phyloP scores from a whole-genome alignment of 2,113 vertebrate species.

The Lepus timidus region DNA sequence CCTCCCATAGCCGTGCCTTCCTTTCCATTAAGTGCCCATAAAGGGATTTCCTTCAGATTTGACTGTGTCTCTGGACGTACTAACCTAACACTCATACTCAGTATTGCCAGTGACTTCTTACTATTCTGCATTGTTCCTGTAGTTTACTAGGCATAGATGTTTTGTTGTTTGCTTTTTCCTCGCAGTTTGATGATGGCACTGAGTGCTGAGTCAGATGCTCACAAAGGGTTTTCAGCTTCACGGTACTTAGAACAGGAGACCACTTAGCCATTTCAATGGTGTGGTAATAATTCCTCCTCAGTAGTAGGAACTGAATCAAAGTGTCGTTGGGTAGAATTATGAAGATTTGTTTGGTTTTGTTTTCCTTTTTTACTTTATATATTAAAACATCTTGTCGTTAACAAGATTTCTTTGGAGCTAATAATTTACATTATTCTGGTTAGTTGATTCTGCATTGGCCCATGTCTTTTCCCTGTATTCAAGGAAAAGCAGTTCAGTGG shows the following conservation, averaged over 20 bases:
- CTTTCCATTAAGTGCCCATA: not conserved
- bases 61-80: constrained; percentile 11
- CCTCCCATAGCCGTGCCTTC: not conserved
- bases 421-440: constrained; percentile 49
- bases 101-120: constrained; percentile 56
- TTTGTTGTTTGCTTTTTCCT: constrained; percentile 25
- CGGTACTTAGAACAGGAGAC: constrained; percentile 22
- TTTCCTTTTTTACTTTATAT: constrained; percentile 3
- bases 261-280: not conserved
- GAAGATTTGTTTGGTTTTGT: not conserved
- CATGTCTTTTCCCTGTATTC: not conserved
- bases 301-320: not conserved
- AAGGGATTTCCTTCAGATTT: constrained; percentile 38
- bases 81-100: not conserved
- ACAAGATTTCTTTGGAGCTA: constrained; percentile 49
- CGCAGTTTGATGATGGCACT: constrained; percentile 29
- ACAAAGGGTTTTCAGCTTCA: constrained; percentile 24
- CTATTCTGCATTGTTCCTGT: constrained; percentile 31
- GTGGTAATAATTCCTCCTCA: constrained; percentile 4
- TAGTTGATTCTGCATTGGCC: constrained; percentile 24
- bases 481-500: not conserved
- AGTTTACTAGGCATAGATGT: not conserved
- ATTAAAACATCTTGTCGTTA: not conserved
- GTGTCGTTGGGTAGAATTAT: not conserved
- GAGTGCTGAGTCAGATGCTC: not conserved